These are phyloP conservation scores for Platycheirus rosarum DNA, from an alignment of 2,888 invertebrate species.

Conservation along the genomic window DNA sequence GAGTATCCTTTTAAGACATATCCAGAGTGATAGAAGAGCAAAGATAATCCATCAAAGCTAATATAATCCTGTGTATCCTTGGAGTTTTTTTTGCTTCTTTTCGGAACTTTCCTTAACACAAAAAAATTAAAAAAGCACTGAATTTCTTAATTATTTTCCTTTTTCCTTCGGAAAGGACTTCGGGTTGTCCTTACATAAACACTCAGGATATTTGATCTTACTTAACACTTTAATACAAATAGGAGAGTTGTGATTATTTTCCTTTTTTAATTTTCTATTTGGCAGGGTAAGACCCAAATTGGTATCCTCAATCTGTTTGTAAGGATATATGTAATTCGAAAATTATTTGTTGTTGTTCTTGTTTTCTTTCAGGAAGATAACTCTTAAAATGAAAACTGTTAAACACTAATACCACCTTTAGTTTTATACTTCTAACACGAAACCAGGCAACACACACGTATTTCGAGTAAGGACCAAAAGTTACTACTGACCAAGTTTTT, in stretches of 20 bases:
- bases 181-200: conserved; percentile 28
- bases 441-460: conserved; percentile 68
- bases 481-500: conserved; percentile 74
- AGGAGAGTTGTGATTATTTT: neutral
- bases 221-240: conserved; percentile 1
- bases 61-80: conserved; percentile 65
- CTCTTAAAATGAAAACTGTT: conserved; percentile 29
- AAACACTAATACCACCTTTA: conserved; percentile 54
- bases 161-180: conserved; percentile 3
- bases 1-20: conserved; percentile 63
- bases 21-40: conserved; percentile 46
- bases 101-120: conserved; percentile 54
- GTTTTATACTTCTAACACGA: conserved; percentile 14
- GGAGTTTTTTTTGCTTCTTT: conserved; percentile 15
- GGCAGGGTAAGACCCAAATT: conserved; percentile 17
- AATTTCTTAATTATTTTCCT: conserved; percentile 34
- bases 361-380: neutral
- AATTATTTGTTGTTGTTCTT: conserved; percentile 20
- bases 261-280: conserved; percentile 18
- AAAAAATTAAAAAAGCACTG: conserved; percentile 38
- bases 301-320: conserved; percentile 39
- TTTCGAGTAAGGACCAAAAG: conserved; percentile 73
- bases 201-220: conserved; percentile 19
- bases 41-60: conserved; percentile 66
- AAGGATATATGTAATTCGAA: conserved; percentile 26